Percentiles rank a stretch among this genome's conserved stretches.
These are phyloP conservation scores for Andrena dorsata DNA, from an alignment of 2,888 invertebrate genomes.

Conservation along the genomic window DNA sequence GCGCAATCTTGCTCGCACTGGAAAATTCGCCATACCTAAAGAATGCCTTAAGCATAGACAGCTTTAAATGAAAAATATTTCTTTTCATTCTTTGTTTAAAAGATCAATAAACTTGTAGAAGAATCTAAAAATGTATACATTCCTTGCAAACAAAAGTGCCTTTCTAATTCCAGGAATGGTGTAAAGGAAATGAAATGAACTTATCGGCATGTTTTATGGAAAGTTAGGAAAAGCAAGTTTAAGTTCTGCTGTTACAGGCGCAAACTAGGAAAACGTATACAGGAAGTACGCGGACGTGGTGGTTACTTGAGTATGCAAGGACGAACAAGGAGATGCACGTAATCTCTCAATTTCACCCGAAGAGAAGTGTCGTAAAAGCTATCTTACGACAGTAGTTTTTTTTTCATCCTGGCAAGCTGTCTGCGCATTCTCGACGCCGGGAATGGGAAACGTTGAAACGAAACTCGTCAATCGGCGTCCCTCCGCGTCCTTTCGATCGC, in stretches of 20 bases:
- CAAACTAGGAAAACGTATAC: slow-evolving; percentile 34
- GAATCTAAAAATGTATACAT: neutral
- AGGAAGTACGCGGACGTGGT: slow-evolving; percentile 51
- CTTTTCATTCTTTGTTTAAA: too few species aligned
- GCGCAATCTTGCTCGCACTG: too few species aligned
- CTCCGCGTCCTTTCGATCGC: slow-evolving; percentile 46
- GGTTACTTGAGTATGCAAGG: slow-evolving; percentile 41
- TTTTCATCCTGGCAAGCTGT: slow-evolving; percentile 14
- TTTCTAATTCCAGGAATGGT: slow-evolving; percentile 22
- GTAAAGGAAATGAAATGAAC: slow-evolving; percentile 25
- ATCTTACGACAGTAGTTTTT: slow-evolving; percentile 53
- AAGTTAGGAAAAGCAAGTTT: slow-evolving; percentile 39
- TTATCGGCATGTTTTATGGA: slow-evolving; percentile 22
- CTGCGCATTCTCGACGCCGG: slow-evolving; percentile 46
- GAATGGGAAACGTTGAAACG: slow-evolving; percentile 65
- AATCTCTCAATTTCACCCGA: slow-evolving; percentile 70
- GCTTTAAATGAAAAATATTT: too few species aligned
- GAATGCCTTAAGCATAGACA: too few species aligned
- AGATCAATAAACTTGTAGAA: too few species aligned
- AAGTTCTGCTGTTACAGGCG: slow-evolving; percentile 5
- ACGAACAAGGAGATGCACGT: slow-evolving; percentile 71
- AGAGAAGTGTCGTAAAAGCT: slow-evolving; percentile 49
- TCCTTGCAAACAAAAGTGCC: neutral
- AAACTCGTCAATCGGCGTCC: slow-evolving; percentile 67
- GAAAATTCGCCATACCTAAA: too few species aligned